A percentile compares a stretch with the other conserved stretches of the same genome.
phyloP scores from a whole-genome alignment of 2,797 vertebrate species.

The Ciconia nigra region DNA sequence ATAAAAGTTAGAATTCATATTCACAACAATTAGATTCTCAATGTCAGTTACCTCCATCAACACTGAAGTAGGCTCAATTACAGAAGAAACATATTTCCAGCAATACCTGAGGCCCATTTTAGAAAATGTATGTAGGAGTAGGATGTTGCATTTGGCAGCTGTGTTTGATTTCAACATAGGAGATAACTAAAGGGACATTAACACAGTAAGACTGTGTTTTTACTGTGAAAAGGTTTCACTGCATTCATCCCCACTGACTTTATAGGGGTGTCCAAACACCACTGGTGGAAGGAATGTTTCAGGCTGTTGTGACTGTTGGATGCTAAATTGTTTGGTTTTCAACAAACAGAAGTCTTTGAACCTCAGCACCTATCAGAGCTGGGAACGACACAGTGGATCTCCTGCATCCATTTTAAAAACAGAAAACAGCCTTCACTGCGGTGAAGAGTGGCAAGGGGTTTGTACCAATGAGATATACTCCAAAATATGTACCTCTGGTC shows the following conservation, averaged over 20 bases:
- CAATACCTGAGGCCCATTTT: not conserved
- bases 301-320: not conserved
- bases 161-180: not conserved
- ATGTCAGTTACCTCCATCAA: not conserved
- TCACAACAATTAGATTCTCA: not conserved
- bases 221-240: not conserved
- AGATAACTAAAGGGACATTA: not conserved
- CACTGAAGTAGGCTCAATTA: not conserved
- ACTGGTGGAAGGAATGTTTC: not conserved
- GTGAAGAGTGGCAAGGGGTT: not conserved
- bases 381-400: not conserved
- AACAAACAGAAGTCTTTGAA: not conserved
- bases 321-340: not conserved
- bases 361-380: not conserved
- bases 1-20: not conserved
- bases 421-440: not conserved
- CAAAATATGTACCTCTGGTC: not conserved
- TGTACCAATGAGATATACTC: not conserved
- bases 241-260: not conserved
- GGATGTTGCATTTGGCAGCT: not conserved
- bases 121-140: not conserved
- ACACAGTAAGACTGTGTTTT: not conserved
- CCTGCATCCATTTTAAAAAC: not conserved
- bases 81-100: not conserved
- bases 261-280: not conserved